A percentile compares a stretch with the other conserved stretches of the same genome.
Evolutionary conservation across 2,888 invertebrate species (phyloP).

Genomic region (Seladonia tumulorum): DNA sequence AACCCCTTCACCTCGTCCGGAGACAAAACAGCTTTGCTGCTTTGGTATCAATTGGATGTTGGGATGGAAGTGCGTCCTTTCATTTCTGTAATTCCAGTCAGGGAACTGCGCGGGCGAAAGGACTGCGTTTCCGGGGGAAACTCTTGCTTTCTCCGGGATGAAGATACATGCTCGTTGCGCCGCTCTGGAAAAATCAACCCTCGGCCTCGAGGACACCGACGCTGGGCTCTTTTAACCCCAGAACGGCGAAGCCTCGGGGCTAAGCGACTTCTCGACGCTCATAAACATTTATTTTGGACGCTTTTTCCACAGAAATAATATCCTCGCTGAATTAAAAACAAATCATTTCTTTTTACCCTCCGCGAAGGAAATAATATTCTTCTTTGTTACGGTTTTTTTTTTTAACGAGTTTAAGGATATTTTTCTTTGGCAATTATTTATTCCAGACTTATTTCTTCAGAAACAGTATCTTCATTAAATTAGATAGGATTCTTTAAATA

Average conservation of each 20-base stretch:
- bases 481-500: not conserved
- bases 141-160: constrained; percentile 10
- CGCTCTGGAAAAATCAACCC: constrained; percentile 2
- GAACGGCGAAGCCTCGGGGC: not conserved
- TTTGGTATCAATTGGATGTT: constrained; percentile 51
- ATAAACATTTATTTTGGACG: not conserved
- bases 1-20: no score
- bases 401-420: no score
- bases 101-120: not conserved
- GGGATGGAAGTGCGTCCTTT: constrained; percentile 43
- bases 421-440: not conserved
- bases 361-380: not conserved
- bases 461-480: not conserved
- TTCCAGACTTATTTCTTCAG: not conserved
- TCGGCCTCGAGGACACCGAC: not conserved
- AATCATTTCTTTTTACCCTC: not conserved
- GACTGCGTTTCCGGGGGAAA: constrained; percentile 4
- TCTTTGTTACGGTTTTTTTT: not conserved
- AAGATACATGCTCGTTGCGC: not conserved
- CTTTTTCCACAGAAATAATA: not conserved
- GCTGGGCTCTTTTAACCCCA: not conserved
- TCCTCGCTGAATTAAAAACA: not conserved
- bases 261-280: not conserved
- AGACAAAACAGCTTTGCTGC: constrained; percentile 56
- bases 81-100: constrained; percentile 58